These are phyloP conservation scores for Urocyon cinereoargenteus DNA, from an alignment of 2,797 vertebrate species.

Conservation along the genomic window DNA sequence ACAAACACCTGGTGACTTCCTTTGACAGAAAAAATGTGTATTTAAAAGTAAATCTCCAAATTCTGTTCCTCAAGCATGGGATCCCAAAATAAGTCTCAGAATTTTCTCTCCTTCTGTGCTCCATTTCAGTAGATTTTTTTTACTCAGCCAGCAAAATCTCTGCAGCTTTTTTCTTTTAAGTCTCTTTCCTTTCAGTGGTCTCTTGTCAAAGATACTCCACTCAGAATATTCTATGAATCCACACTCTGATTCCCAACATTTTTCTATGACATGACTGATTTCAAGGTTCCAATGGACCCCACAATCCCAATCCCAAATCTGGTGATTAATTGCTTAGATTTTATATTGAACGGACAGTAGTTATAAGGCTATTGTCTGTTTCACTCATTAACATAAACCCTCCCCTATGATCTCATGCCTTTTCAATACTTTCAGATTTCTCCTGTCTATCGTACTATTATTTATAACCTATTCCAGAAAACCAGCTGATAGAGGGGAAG, in stretches of 20 bases:
- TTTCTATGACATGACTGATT: not conserved
- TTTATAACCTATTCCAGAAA: not conserved
- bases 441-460: not conserved
- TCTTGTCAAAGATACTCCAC: not conserved
- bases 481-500: not conserved
- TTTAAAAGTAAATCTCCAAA: not conserved
- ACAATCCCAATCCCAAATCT: not conserved
- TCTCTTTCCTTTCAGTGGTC: not conserved
- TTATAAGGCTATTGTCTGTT: not conserved
- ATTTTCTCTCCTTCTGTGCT: not conserved
- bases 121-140: not conserved
- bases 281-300: accelerated
- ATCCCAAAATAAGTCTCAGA: not conserved
- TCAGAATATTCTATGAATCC: not conserved
- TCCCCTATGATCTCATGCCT: not conserved
- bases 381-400: not conserved
- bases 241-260: not conserved
- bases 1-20: not conserved
- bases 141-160: not conserved
- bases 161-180: not conserved
- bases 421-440: not conserved
- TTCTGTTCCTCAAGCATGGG: not conserved
- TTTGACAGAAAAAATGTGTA: not conserved
- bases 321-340: not conserved
- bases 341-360: not conserved